Evolutionary conservation across 2,113 vertebrate genomes (phyloP).

Genomic region (Equus quagga): DNA sequence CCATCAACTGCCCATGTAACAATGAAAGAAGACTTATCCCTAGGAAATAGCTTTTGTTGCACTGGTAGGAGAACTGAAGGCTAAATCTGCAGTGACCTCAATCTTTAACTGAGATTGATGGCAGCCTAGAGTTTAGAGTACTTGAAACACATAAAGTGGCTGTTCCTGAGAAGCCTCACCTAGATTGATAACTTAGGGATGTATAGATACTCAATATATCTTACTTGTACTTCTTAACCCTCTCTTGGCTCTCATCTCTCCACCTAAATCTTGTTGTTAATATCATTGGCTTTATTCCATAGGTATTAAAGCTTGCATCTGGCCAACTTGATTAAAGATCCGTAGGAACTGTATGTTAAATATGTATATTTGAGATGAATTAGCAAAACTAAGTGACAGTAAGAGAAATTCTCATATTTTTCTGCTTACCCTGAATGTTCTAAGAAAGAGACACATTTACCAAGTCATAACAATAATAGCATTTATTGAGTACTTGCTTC

Average conservation of each 20-base stretch:
- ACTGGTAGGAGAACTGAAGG: not conserved
- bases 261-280: not conserved
- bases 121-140: not conserved
- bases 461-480: not conserved
- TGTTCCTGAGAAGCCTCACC: not conserved
- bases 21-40: not conserved
- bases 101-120: not conserved
- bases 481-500: not conserved
- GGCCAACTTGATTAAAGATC: not conserved
- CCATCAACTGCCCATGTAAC: not conserved
- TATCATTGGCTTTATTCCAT: not conserved
- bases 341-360: not conserved
- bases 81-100: not conserved
- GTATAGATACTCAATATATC: not conserved
- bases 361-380: not conserved
- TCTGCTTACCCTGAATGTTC: not conserved
- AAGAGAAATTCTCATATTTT: not conserved
- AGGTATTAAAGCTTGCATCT: not conserved
- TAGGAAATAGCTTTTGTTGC: not conserved
- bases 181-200: not conserved
- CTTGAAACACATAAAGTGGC: not conserved
- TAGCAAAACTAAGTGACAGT: not conserved
- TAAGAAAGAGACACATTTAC: not conserved
- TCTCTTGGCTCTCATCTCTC: not conserved
- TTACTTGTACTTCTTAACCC: not conserved